A percentile compares a stretch with the other conserved stretches of the same genome.
These are phyloP conservation scores for Leucophora obtusa DNA, from an alignment of 2,888 invertebrate genomes.

Conservation along the genomic window DNA sequence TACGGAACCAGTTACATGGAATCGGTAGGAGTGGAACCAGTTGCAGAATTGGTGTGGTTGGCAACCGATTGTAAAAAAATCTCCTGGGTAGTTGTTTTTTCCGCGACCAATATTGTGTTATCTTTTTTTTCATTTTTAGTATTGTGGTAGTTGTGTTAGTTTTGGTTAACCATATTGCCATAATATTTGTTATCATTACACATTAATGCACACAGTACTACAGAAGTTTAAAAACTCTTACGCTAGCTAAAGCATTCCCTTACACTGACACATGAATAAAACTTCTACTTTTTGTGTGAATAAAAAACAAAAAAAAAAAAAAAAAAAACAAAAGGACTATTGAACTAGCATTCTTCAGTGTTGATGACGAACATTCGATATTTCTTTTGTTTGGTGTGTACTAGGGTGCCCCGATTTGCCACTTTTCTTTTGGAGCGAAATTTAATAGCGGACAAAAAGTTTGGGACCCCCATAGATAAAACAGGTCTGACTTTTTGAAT, in stretches of 20 bases:
- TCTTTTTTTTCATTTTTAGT: not conserved
- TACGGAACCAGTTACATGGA: too few species aligned
- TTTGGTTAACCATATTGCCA: conserved; percentile 60
- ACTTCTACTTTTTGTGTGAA: not conserved
- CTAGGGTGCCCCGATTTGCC: too few species aligned
- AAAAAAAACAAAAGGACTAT: not conserved
- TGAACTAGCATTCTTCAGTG: not conserved
- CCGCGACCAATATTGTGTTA: not conserved
- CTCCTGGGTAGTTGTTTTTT: too few species aligned
- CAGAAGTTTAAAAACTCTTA: not conserved
- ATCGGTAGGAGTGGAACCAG: too few species aligned
- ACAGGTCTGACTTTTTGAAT: too few species aligned
- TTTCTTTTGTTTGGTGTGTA: not conserved
- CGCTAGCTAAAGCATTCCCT: not conserved
- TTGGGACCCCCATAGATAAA: too few species aligned
- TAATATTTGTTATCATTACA: conserved; percentile 65
- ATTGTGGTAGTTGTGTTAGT: conserved; percentile 12
- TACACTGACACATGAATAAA: not conserved
- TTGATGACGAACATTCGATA: not conserved
- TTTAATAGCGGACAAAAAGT: too few species aligned
- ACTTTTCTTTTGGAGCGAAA: too few species aligned
- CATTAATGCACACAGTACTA: conserved; percentile 56
- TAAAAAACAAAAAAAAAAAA: not conserved
- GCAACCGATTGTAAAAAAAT: too few species aligned
- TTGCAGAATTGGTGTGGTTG: too few species aligned